Base-by-base conservation (phyloP, 2,797 vertebrate genomes). In the Lerista edwardsae region DNA sequence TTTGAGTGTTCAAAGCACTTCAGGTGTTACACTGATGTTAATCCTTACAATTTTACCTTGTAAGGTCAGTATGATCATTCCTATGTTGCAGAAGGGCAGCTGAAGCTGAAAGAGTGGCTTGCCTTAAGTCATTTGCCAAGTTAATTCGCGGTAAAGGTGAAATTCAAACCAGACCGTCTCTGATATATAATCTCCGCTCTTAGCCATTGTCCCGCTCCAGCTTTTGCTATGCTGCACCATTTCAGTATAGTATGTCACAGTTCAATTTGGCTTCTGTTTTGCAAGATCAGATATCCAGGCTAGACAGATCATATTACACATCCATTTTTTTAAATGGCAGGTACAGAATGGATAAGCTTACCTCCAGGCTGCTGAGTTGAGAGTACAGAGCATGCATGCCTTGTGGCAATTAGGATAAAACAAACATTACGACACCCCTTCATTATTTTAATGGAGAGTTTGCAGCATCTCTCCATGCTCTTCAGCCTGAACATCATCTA, bases 311-410 rank as follows among this genome's bases (percentile, higher is more conserved):
- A 39, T 61, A 36, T 36, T 65, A 27, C 12, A 83, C 57, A 90
- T 61, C 81, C 6, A 57, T 77, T 81, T 78, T 25, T 44, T 2
- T 64, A 10, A 6, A 5, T 61, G 82, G 80, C 72, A 87, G 41
- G 7, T 86, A 1, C 34, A n/a, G 69, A 78, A 69, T 68, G 55
- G 86, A 59, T 78, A 65, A 5, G 11, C 9, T 87, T 88, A 76
- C 25, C 31, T 74, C 85, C 44, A 65, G 31, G 87, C 82, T 80
- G 21, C 47, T 74, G 72, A 41, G 85, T 81, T 64, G 34, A 89
- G 23, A 55, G 4, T 72, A 5, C 47, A 5, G 3, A 85, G 19
- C 17, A 71, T 87, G 19, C 23, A 6, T 87, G 21, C n/a, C 85
- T 29, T 67, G 41, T 78, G 55, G 51, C 25, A 87, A 4, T 67